Base-by-base conservation (phyloP, 2,797 vertebrate species). In the Pangasius larnaudii region DNA sequence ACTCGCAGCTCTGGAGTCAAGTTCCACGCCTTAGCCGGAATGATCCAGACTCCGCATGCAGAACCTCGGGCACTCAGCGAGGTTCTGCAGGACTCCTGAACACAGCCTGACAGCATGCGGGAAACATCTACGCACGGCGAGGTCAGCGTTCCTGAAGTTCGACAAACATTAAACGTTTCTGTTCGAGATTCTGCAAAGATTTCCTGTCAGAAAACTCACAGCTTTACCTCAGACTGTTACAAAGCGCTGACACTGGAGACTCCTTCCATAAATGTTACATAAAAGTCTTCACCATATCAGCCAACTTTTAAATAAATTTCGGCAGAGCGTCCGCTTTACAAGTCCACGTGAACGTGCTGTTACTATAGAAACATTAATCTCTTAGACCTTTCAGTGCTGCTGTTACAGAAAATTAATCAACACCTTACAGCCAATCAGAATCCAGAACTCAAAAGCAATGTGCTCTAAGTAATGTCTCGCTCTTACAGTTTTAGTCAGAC, bases 1-100 rank as follows among this genome's bases (percentile, higher is more conserved):
- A 67, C 88, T 91, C 86, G 77, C 83, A 88, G 88, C 86, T 83
- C 80, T 63, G 33, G 63, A 85, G 51, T 63, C 75, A 24, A 59
- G 61, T 39, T 83, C 72, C 63, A 49, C 80, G 59, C 77, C 87
- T 86, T 42, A 84, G 18, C 84, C 30, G 77, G 78, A 86, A 42
- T 30, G 81, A 69, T 78, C 51, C 24, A 8, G 58, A 86, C 27
- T 58, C 61, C 30, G 42, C 22, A 75, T 27, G 16, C 30, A 27
- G 30, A 56, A 56, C 56, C 51, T 3, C 14, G 3, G 78, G 24
- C 9, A 1, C 86, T 74, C 53, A 1, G 53, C 19, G 19, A 42
- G 75, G 10, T 58, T 42, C 24, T 11, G 33, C n/a, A n/a, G n/a
- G n/a, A n/a, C n/a, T n/a, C n/a, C 72, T 1, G 24, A n/a, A 49